Evolutionary conservation across 2,113 vertebrate genomes (phyloP), one percentile per base, ranked within the genome.

Genomic region (Chauna torquata): DNA sequence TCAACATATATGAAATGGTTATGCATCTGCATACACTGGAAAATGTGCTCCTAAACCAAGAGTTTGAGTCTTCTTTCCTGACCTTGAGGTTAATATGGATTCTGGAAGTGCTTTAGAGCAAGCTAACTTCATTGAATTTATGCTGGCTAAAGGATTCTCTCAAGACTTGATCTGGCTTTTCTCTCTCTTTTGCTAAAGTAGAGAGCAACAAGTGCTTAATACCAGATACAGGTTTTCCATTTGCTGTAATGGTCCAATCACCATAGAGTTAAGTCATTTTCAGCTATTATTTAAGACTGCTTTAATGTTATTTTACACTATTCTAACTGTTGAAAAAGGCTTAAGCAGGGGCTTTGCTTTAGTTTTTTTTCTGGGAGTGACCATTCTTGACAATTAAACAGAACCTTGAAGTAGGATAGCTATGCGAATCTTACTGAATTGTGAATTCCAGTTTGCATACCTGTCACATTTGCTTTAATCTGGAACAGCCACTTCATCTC

Each of bases 391-490:
- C 54, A 94, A 82, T 79, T 92, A 92, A 91, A 74, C 40, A 82
- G 57, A 91, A 76, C 7, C 36, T 84, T 50, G n/a, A 83, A 70
- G 68, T 36, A 80, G 66, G 30, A 65, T 52, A 79, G n/a, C 40
- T 72, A 2, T 49, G 66, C 0, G 4, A 82, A 16, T 64, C 32
- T 76, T 76, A 77, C 0, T 85, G 74, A 74, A 59, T 78, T 95
- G 68, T 89, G 86, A 88, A 84, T 94, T 94, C 57, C 69, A 85
- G 42, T 68, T 89, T 87, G 75, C 54, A 82, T 88, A 72, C 45
- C 77, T 87, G 38, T 89, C 38, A 82, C 38, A 54, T 92, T 91
- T 88, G 34, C 85, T 92, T 97, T 96, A 94, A 93, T 92, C 83
- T 77, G 82, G 91, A 95, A 34, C 45, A 89, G 45, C 40, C 40